Evolutionary conservation across 2,797 vertebrate genomes (phyloP).

Genomic region (Sitta carolinensis): DNA sequence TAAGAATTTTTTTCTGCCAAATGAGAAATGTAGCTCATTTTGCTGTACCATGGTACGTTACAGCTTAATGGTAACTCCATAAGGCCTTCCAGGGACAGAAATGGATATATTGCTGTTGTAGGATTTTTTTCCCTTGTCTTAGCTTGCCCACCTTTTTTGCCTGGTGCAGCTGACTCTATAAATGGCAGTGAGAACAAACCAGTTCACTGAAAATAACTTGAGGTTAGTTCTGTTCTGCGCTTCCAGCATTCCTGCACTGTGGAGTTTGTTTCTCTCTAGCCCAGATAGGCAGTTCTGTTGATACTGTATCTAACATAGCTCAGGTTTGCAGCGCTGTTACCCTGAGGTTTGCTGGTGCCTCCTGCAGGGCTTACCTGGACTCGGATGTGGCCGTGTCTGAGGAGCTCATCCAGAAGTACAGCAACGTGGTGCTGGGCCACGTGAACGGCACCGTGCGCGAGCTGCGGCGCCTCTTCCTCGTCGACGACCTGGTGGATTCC

Average conservation of each 20-base stretch:
- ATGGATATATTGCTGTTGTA: background rate
- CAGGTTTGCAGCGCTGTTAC: fast-evolving
- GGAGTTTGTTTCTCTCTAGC: background rate
- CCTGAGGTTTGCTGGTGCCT: background rate
- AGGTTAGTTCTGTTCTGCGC: background rate
- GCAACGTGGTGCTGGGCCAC: conserved; percentile 83
- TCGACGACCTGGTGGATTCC: conserved; percentile 96
- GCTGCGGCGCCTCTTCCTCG: conserved; percentile 91
- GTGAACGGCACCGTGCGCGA: conserved; percentile 85
- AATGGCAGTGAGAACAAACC: background rate
- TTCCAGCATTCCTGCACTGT: fast-evolving
- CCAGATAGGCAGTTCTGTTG: fast-evolving
- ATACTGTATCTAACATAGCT: fast-evolving
- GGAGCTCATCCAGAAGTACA: conserved; percentile 90
- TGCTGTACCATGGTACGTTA: background rate
- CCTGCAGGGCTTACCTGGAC: conserved; percentile 87
- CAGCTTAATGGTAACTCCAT: background rate
- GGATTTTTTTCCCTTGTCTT: background rate
- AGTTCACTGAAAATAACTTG: fast-evolving
- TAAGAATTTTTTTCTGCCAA: background rate
- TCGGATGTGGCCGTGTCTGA: conserved; percentile 88
- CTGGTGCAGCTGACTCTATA: background rate
- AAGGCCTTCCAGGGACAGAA: background rate
- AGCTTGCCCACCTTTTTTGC: background rate
- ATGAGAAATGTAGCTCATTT: background rate